These are phyloP conservation scores for Syngnathus acus DNA, from an alignment of 2,797 vertebrate species.

Conservation along the genomic window DNA sequence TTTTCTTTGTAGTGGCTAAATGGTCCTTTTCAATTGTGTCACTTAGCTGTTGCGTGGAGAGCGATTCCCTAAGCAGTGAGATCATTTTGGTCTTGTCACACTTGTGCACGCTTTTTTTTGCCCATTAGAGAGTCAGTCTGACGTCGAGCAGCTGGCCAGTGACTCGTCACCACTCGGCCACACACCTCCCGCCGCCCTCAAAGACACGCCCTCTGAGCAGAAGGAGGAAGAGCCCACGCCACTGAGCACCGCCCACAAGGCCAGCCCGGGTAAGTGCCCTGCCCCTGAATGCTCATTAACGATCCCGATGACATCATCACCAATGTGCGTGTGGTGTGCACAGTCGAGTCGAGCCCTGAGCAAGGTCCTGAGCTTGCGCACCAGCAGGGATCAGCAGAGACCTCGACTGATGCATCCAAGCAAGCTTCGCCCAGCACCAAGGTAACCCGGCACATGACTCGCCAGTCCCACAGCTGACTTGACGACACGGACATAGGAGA, in stretches of 20 bases:
- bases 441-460: conserved; percentile 18
- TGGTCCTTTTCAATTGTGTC: too few species aligned
- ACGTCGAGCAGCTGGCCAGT: conserved; percentile 71
- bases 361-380: conserved; percentile 14
- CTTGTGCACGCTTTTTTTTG: neutral
- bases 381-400: conserved; percentile 43
- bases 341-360: conserved; percentile 21
- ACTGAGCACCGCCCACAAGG: conserved; percentile 34
- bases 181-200: neutral
- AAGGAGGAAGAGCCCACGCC: neutral
- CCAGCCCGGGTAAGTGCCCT: conserved; percentile 26
- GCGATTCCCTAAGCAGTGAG: neutral
- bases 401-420: neutral
- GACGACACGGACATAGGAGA: too few species aligned
- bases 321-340: neutral
- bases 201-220: conserved; percentile 12
- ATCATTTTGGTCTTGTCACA: neutral
- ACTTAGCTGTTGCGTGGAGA: too few species aligned
- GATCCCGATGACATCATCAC: neutral
- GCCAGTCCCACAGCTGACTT: too few species aligned
- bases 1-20: too few species aligned
- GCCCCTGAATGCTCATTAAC: neutral
- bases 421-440: conserved; percentile 28
- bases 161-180: conserved; percentile 28
- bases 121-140: conserved; percentile 79